Conservation (phyloP, 37 sponge, comb jelly and placozoan species). For the Spongilla lacustris region DNA sequence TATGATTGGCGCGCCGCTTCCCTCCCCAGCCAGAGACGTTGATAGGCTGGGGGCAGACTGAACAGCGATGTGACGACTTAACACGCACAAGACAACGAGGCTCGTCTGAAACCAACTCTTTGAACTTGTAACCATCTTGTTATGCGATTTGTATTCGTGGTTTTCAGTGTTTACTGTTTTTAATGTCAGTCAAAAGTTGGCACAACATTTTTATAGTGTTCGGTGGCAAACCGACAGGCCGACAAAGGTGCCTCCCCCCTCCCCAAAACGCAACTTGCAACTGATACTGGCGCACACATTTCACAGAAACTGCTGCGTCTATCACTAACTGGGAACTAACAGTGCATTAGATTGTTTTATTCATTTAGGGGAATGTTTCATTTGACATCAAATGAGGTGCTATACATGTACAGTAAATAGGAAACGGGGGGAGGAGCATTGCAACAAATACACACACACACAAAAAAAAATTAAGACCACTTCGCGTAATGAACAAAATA, state of each 20-base stretch:
- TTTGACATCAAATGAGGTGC: neutral
- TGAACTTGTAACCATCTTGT: neutral
- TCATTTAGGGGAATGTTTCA: neutral
- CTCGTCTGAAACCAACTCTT: neutral
- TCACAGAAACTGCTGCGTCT: neutral
- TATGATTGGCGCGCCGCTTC: neutral
- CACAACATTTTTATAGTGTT: neutral
- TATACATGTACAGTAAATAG: neutral
- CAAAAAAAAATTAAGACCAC: neutral
- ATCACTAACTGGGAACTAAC: neutral
- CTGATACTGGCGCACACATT: neutral
- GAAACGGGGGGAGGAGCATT: neutral
- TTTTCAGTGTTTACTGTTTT: neutral
- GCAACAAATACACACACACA: neutral
- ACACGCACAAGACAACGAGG: neutral
- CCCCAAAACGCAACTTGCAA: neutral
- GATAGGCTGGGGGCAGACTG: neutral
- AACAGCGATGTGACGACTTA: neutral
- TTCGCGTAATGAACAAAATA: neutral
- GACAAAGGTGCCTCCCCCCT: neutral
- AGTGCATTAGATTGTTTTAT: neutral
- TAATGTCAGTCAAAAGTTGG: neutral
- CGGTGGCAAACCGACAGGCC: neutral
- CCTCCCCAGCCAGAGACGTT: neutral
- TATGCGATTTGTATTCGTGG: neutral